Evolutionary conservation across 2,888 invertebrate species (phyloP).

Genomic region (Sericinus montela): DNA sequence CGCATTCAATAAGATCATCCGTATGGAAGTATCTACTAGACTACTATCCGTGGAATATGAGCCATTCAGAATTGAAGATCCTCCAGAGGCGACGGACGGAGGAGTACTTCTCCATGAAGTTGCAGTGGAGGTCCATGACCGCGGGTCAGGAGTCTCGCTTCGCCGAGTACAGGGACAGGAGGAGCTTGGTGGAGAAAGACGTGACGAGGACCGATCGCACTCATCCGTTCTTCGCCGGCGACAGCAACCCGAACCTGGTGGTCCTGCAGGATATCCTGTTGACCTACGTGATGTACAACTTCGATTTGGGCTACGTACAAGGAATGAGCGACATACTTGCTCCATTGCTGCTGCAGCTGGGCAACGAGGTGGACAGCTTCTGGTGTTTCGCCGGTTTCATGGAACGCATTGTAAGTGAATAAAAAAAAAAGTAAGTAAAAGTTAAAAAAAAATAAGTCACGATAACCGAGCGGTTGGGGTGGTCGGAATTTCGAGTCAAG

Average conservation of each 20-base stretch:
- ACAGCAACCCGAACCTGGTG: conserved; percentile 92
- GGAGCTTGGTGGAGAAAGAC: conserved; percentile 97
- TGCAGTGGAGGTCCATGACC: conserved; percentile 96
- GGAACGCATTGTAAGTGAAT: conserved; percentile 90
- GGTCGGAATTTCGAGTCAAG: no score
- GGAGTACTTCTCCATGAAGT: conserved; percentile 96
- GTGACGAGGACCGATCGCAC: conserved; percentile 97
- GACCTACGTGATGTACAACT: conserved; percentile 99
- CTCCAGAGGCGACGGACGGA: conserved; percentile 86
- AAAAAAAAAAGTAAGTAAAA: no score
- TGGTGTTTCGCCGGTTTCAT: conserved; percentile 99
- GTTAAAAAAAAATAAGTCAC: no score
- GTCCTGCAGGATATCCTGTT: conserved; percentile 94
- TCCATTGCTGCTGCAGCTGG: conserved; percentile 92
- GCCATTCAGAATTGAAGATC: conserved; percentile 83
- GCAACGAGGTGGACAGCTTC: conserved; percentile 97
- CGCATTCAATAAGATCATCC: conserved; percentile 85
- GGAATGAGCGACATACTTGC: conserved; percentile 99
- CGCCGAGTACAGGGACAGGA: conserved; percentile 91
- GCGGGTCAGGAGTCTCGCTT: conserved; percentile 92
- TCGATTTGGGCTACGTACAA: conserved; percentile 96
- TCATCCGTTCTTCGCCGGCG: conserved; percentile 94
- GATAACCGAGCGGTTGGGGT: no score
- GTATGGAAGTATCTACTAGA: conserved; percentile 98
- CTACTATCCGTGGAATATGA: conserved; percentile 92